Evolutionary conservation across 2,888 invertebrate genomes (phyloP).

Genomic region (Cryptus viduatorius): DNA sequence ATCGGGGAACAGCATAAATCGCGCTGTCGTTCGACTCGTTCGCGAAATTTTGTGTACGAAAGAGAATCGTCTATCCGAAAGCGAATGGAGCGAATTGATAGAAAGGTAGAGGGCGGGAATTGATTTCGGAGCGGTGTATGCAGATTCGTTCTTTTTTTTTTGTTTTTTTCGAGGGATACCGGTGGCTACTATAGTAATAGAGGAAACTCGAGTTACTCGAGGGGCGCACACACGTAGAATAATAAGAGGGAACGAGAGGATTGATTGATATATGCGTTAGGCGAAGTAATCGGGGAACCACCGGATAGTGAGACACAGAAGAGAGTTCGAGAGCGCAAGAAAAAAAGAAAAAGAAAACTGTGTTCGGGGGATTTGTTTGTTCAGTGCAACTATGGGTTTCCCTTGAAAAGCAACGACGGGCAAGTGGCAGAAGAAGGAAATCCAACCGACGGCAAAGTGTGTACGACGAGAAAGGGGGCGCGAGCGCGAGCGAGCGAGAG

Average conservation of each 20-base stretch:
- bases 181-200: neutral
- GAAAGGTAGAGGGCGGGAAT: constrained; percentile 21
- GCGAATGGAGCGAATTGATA: neutral
- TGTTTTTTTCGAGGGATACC: neutral
- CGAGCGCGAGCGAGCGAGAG: constrained; percentile 68
- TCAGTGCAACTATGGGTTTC: constrained; percentile 57
- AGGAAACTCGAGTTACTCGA: constrained; percentile 1
- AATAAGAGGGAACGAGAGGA: constrained; percentile 17
- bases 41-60: neutral
- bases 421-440: constrained; percentile 29
- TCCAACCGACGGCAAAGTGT: constrained; percentile 37
- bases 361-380: constrained; percentile 53
- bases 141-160: neutral
- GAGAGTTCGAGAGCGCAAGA: neutral
- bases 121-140: constrained; percentile 11
- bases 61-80: neutral
- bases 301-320: neutral
- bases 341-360: constrained; percentile 33
- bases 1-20: neutral
- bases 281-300: neutral
- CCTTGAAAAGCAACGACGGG: constrained; percentile 51
- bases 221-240: neutral
- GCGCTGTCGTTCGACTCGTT: neutral
- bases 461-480: constrained; percentile 24
- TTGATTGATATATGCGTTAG: neutral